Evolutionary conservation across 2,797 vertebrate genomes (phyloP).

Genomic region (Anguilla marmorata): DNA sequence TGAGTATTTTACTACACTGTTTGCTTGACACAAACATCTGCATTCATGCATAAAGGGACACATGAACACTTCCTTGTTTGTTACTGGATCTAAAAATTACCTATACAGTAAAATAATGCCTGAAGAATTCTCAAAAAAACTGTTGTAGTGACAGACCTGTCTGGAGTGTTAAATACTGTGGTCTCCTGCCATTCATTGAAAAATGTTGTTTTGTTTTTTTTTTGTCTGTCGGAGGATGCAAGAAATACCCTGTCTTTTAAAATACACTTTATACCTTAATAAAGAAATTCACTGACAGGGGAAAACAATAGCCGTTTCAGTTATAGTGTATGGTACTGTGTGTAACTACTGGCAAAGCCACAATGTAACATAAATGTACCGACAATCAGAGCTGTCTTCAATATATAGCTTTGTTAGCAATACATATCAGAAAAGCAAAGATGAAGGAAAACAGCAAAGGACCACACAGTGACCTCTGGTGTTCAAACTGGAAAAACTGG

Average conservation of each 20-base stretch:
- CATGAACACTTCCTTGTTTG: not conserved
- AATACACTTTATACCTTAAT: too few species aligned
- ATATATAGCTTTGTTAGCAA: not conserved
- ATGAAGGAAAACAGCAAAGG: not conserved
- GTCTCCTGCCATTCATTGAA: not conserved
- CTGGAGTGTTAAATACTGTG: not conserved
- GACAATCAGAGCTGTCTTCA: not conserved
- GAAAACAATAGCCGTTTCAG: not conserved
- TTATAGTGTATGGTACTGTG: not conserved
- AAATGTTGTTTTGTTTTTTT: not conserved
- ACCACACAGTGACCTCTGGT: conserved; percentile 5
- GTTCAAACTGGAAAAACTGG: not conserved
- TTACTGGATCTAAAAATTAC: not conserved
- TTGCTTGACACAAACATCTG: too few species aligned
- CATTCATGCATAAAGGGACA: not conserved
- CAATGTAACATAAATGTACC: not conserved
- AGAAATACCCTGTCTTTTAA: not conserved
- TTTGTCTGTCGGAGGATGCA: not conserved
- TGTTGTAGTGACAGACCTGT: not conserved
- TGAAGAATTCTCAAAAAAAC: not conserved
- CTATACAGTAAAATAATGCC: not conserved
- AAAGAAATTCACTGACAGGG: not conserved
- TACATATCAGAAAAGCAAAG: not conserved
- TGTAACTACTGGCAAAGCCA: not conserved
- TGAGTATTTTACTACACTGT: too few species aligned